Percentiles rank a stretch among this genome's conserved stretches.
Conservation (phyloP, 2,113 vertebrate species). For the Zosterops hypoxanthus region DNA sequence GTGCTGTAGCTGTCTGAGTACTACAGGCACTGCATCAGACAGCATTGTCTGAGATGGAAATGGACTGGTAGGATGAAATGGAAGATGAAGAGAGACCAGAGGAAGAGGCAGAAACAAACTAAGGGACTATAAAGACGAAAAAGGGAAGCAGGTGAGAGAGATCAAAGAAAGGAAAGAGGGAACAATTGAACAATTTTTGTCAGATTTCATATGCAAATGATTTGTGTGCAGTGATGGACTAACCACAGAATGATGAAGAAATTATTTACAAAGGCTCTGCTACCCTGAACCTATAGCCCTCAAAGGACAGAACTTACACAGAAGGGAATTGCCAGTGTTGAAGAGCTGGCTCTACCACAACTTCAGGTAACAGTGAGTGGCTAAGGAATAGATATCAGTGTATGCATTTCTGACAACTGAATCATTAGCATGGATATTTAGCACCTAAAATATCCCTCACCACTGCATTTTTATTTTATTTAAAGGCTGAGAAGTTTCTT, state of each 20-base stretch:
- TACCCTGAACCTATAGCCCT: not conserved
- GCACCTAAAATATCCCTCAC: not conserved
- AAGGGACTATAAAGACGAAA: not conserved
- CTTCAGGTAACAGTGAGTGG: not conserved
- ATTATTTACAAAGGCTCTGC: not conserved
- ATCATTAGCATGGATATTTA: not conserved
- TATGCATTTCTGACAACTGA: not conserved
- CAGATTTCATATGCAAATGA: not conserved
- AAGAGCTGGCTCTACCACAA: not conserved
- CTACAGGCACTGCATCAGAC: not conserved
- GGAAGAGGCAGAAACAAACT: not conserved
- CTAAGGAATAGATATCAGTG: not conserved
- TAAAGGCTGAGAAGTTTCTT: not conserved
- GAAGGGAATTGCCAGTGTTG: not conserved
- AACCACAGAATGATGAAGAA: not conserved
- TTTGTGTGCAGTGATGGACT: not conserved
- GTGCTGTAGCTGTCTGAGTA: not conserved
- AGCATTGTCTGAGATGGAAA: not conserved
- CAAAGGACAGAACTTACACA: not conserved
- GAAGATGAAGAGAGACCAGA: not conserved
- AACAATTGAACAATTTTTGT: not conserved
- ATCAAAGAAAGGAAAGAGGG: not conserved
- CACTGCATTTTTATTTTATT: not conserved
- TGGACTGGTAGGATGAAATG: not conserved
- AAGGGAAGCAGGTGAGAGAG: not conserved